Percentiles rank a stretch among this genome's conserved stretches.
Conservation (phyloP, 2,113 vertebrate species). For the Mola mola region DNA sequence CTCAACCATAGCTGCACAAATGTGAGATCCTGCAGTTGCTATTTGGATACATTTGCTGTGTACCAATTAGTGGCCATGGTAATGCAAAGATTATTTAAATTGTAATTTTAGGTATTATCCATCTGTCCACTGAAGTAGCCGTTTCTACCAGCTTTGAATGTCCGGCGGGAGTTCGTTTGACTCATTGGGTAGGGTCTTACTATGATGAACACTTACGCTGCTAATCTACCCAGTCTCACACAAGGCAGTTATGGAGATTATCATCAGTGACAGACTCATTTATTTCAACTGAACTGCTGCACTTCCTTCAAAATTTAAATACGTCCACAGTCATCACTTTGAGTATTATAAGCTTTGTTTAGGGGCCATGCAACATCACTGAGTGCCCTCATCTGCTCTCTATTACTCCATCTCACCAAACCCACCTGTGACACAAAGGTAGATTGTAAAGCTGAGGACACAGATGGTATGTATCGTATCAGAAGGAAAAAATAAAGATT, state of each 20-base stretch:
- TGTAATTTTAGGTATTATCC: no score
- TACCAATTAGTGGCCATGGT: no score
- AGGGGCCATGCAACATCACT: slow-evolving; percentile 28
- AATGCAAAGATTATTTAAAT: no score
- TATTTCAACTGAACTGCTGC: slow-evolving; percentile 9
- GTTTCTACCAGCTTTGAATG: no score
- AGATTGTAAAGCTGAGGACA: slow-evolving; percentile 6
- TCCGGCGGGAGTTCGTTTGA: no score
- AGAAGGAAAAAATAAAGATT: slow-evolving; percentile 14
- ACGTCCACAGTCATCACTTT: slow-evolving; percentile 26
- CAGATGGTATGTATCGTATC: background rate
- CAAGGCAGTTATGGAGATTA: slow-evolving; percentile 1
- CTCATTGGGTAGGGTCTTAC: no score
- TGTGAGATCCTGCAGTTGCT: slow-evolving; percentile 9
- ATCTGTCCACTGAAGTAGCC: no score
- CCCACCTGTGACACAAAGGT: slow-evolving; percentile 18
- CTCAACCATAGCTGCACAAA: slow-evolving; percentile 39
- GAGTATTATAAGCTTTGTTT: slow-evolving; percentile 26
- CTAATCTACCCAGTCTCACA: background rate
- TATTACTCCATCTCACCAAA: slow-evolving; percentile 9
- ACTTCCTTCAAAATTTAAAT: slow-evolving; percentile 1
- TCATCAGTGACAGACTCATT: background rate
- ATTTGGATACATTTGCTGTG: background rate
- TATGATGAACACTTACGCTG: slow-evolving; percentile 19
- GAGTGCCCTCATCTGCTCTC: slow-evolving; percentile 12